Evolutionary conservation across 2,888 invertebrate species (phyloP), one percentile per base, ranked within the genome.

Genomic region (Meteorus colon): DNA sequence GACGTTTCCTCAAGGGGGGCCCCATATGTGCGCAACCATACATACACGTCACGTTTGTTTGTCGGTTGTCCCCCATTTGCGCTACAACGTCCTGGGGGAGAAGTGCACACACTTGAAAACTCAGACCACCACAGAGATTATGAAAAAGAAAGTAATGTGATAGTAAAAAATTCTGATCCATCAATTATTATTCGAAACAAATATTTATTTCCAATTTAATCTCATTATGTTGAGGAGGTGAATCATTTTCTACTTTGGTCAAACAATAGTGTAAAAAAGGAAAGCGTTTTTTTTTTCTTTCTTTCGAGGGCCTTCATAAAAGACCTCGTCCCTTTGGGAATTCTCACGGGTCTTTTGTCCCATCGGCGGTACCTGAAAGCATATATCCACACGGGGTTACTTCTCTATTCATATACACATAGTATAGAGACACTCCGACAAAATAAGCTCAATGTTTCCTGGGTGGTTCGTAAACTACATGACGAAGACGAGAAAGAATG

Each of bases 1-100:
- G 74, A 55, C 70, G 69, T 63, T 70, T 51, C 69, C 69, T 62
- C 69, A 70, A 65, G 69, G 63, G 19, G 55, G 55, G 8, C 55
- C 55, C 2, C 19, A 55, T 55, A 19, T 55, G 55, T 55, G 55
- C 19, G 19, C 19, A 55, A 55, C 8, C 19, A 55, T 19, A 19
- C 19, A 55, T 55, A 55, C 55, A 69, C 31, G 37, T 51, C 37
- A 63, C 60, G 45, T 69, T 34, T 69, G 51, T 62, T 69, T 70
- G 67, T 67, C 67, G 37, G n/a, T 66, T 2, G 51, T 51, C 31
- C 55, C 37, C 29, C 29, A 37, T 41, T 63, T 51, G 45, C 48
- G 48, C 55, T 48, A 62, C 48, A 69, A 55, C 51, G 51, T 12
- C 31, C 31, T 63, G 45, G 75, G 73, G 76, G 19, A 65, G 37